Percentiles rank a stretch among this genome's conserved stretches.
Conservation (phyloP, 1,140 invertebrate genomes). For the Aphelinus certus region DNA sequence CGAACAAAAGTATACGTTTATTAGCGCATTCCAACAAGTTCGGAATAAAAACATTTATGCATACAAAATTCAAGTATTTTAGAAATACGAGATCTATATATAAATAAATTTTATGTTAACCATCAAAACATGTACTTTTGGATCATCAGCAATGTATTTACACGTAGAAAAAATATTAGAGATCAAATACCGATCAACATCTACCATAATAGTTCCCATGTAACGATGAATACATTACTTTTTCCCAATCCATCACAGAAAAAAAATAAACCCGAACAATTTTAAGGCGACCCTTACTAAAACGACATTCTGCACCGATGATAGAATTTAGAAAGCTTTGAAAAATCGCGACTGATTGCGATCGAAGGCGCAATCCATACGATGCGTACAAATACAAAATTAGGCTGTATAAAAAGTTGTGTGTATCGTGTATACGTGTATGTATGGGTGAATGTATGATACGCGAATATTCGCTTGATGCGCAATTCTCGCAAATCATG, state of each 20-base stretch:
- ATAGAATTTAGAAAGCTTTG: constrained; percentile 39
- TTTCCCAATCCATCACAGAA: constrained; percentile 38
- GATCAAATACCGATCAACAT: constrained; percentile 38
- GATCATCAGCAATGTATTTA: constrained; percentile 38
- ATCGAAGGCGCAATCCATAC: constrained; percentile 44
- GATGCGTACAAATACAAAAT: constrained; percentile 59
- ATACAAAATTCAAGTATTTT: constrained; percentile 30
- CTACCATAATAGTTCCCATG: constrained; percentile 37
- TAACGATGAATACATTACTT: constrained; percentile 40
- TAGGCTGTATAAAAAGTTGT: constrained; percentile 58
- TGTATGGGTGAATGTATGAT: constrained; percentile 35
- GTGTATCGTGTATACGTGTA: constrained; percentile 36
- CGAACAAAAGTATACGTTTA: constrained; percentile 19
- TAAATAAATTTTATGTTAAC: constrained; percentile 31
- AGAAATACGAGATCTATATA: constrained; percentile 24
- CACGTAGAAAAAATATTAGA: constrained; percentile 43
- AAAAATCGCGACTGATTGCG: constrained; percentile 42
- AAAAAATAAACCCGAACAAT: constrained; percentile 36
- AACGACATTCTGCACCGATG: constrained; percentile 38
- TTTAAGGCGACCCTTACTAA: constrained; percentile 33
- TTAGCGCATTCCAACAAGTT: constrained; percentile 17
- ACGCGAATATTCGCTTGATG: constrained; percentile 30
- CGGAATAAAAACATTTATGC: constrained; percentile 6
- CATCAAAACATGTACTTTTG: constrained; percentile 38
- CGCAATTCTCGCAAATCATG: constrained; percentile 23